Evolutionary conservation across 2,113 vertebrate genomes (phyloP), one percentile per base, ranked within the genome.

Genomic region (Acrocephalus arundinaceus): DNA sequence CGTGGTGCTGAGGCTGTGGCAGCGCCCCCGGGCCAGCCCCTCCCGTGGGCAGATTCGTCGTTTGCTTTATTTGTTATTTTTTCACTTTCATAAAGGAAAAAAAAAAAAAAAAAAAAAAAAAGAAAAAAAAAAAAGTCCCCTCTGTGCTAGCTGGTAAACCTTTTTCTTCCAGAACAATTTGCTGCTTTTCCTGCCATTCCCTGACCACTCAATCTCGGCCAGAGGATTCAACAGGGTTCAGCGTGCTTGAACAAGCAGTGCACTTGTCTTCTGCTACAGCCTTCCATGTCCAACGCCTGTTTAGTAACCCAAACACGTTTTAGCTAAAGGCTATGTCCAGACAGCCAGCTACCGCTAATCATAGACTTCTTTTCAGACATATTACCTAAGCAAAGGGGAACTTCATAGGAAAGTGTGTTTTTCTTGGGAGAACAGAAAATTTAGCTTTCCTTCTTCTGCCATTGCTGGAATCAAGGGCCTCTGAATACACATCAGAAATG

Each of bases 1-100:
- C 93, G 11, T 79, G 95, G 95, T 96, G 90, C 95, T 96, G 95
- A 91, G 18, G 37, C 23, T 11, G 46, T 6, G 31, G 37, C 52
- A 49, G 43, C 41, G 21, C 21, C 9, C 7, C 57, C 24, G 20
- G 8, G 20, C 5, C 33, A 0, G 8, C 3, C 27, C 22, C 30
- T 30, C 18, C 37, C 24, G 13, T 3, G 17, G 17, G 12, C 23
- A 17, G 21, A 41, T 31, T 1, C 65, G 17, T 43, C 13, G 0
- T 11, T 33, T 23, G 22, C 10, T 55, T 8, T 5, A 5, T 2
- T 59, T 23, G 16, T 62, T 8, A 1, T 7, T 35, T 7, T 45
- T 7, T 9, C 17, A 6, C 33, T 63, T 45, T 9, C 16, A 17
- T 23, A 1, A 23, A 58, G 15, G 15, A 49, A 43, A 43, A 1